A percentile compares a stretch with the other conserved stretches of the same genome.
Evolutionary conservation across 23 tunicate species (phyloP).

Genomic region (Diplosoma virens): DNA sequence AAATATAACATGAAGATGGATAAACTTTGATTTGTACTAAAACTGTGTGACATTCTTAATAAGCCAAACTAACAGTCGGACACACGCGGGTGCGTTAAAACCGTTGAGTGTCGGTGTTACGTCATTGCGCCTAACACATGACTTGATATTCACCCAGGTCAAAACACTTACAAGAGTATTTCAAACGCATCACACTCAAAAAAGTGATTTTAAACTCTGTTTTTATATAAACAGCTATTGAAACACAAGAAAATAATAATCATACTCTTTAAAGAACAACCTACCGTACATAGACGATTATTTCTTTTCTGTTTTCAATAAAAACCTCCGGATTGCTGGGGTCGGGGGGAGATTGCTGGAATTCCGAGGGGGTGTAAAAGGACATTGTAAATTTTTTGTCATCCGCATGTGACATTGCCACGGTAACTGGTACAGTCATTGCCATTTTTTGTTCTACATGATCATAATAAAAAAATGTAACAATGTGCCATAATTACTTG

Average conservation of each 20-base stretch:
- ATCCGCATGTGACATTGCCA: background rate
- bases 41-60: background rate
- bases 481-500: background rate
- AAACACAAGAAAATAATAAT: background rate
- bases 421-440: constrained; percentile 70
- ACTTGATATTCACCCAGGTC: too few relatives aligned
- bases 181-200: too few relatives aligned
- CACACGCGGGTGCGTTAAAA: too few relatives aligned
- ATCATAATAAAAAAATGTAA: background rate
- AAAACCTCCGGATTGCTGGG: constrained; percentile 45
- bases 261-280: background rate
- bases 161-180: too few relatives aligned
- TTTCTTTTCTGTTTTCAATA: constrained; percentile 26
- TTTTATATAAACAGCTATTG: background rate
- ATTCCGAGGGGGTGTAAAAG: constrained; percentile 34
- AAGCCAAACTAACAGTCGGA: too few relatives aligned
- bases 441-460: constrained; percentile 33
- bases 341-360: constrained; percentile 42
- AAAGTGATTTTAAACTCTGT: too few relatives aligned
- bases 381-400: constrained; percentile 32
- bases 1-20: background rate
- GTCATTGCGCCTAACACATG: too few relatives aligned
- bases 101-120: too few relatives aligned
- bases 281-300: constrained; percentile 58
- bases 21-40: background rate